Conservation (phyloP, 2,797 vertebrate genomes). For the Enteromius anoplus region DNA sequence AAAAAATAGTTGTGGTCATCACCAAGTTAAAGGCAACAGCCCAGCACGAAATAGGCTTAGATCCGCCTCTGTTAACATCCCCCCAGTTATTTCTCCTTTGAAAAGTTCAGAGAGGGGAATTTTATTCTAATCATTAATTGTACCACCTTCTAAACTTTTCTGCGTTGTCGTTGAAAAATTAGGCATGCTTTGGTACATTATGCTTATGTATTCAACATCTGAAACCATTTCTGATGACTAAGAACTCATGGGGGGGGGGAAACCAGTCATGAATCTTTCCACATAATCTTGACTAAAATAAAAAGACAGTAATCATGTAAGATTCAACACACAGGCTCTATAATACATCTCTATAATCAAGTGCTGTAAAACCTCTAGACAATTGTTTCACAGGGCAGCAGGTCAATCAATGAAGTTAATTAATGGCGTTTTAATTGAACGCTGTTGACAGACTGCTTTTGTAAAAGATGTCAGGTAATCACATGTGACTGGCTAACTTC, state of each 20-base stretch:
- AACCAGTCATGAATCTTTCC: constrained; percentile 34
- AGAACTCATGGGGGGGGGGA: constrained; percentile 16
- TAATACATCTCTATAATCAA: constrained; percentile 35
- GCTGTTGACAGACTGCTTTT: constrained; percentile 41
- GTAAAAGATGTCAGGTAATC: constrained; percentile 31
- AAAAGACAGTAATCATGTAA: not conserved
- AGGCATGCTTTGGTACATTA: constrained; percentile 36
- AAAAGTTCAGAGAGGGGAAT: constrained; percentile 4
- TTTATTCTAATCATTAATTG: constrained; percentile 33
- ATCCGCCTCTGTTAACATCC: not conserved
- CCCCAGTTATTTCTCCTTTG: not conserved
- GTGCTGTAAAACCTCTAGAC: not conserved
- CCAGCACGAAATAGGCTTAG: constrained; percentile 9
- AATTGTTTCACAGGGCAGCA: constrained; percentile 17
- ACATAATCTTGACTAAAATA: constrained; percentile 14
- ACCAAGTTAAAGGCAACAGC: constrained; percentile 20
- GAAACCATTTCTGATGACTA: constrained; percentile 35
- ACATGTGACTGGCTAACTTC: constrained; percentile 9
- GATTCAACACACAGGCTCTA: constrained; percentile 9
- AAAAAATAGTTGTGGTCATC: constrained; percentile 35
- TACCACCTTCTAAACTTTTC: constrained; percentile 27
- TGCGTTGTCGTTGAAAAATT: constrained; percentile 29
- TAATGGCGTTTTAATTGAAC: constrained; percentile 42
- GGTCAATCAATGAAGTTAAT: constrained; percentile 23
- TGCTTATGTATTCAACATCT: constrained; percentile 44